Evolutionary conservation across 2,113 vertebrate species (phyloP).

Genomic region (Myxocyprinus asiaticus): DNA sequence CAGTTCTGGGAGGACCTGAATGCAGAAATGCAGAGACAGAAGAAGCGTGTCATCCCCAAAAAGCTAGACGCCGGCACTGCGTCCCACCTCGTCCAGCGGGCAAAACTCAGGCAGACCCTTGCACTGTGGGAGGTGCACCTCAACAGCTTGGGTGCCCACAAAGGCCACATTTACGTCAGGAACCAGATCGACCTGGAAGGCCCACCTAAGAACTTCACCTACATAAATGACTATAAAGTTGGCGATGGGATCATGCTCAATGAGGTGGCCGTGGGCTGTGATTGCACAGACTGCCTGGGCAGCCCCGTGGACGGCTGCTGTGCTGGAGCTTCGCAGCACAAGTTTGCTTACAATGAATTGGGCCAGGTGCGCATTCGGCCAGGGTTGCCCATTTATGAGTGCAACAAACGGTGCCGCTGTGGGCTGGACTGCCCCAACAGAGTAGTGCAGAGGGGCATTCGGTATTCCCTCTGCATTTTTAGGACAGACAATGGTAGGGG

Average conservation of each 20-base stretch:
- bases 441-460: constrained; percentile 81
- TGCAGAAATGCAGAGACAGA: constrained; percentile 64
- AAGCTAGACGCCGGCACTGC: constrained; percentile 68
- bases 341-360: constrained; percentile 79
- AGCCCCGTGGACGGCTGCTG: constrained; percentile 74
- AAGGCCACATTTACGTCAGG: constrained; percentile 73
- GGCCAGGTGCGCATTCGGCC: constrained; percentile 79
- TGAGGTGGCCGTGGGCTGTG: constrained; percentile 77
- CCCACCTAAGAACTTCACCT: constrained; percentile 77
- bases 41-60: constrained; percentile 54
- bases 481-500: constrained; percentile 78
- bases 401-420: constrained; percentile 79
- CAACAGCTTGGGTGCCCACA: constrained; percentile 73
- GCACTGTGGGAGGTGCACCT: constrained; percentile 74
- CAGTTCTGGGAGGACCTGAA: constrained; percentile 79
- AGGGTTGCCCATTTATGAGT: constrained; percentile 83
- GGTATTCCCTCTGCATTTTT: constrained; percentile 83
- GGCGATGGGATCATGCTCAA: constrained; percentile 75
- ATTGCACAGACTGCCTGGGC: constrained; percentile 76
- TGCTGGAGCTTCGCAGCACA: constrained; percentile 72
- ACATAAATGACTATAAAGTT: constrained; percentile 82
- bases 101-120: constrained; percentile 75
- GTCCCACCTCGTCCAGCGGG: constrained; percentile 73
- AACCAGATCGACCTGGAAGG: constrained; percentile 82
- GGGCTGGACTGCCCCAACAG: constrained; percentile 80